Conservation (phyloP, 1,140 invertebrate species). For the Danaus plexippus region DNA sequence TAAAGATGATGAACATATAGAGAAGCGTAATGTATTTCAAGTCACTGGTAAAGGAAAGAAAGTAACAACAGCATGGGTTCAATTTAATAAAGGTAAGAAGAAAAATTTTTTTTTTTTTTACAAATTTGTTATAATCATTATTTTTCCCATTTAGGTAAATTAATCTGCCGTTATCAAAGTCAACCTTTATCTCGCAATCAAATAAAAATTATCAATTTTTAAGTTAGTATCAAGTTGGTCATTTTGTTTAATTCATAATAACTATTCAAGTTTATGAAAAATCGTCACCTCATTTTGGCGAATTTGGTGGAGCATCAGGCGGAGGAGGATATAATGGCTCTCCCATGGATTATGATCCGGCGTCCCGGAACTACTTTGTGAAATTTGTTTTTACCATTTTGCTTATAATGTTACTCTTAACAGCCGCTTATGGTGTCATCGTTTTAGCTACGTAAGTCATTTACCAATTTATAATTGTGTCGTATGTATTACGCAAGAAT, state of each 20-base stretch:
- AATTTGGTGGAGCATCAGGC: background rate
- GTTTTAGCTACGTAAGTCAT: slow-evolving; percentile 21
- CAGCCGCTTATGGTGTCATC: slow-evolving; percentile 13
- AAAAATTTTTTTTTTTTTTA: too few relatives aligned
- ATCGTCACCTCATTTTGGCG: too few relatives aligned
- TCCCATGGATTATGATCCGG: slow-evolving; percentile 30
- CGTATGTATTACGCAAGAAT: too few relatives aligned
- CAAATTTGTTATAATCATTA: too few relatives aligned
- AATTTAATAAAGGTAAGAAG: slow-evolving; percentile 13
- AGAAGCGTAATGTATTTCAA: slow-evolving; percentile 1
- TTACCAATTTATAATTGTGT: slow-evolving; percentile 1
- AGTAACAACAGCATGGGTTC: slow-evolving; percentile 11
- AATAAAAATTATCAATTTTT: too few relatives aligned
- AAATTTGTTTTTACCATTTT: slow-evolving; percentile 29
- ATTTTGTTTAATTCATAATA: too few relatives aligned
- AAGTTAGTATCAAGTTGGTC: too few relatives aligned
- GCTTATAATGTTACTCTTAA: slow-evolving; percentile 30
- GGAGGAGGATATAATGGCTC: slow-evolving; percentile 4
- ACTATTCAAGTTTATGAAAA: too few relatives aligned
- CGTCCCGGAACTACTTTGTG: slow-evolving; percentile 30
- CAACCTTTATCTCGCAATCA: too few relatives aligned
- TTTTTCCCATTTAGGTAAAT: too few relatives aligned
- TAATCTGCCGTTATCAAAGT: too few relatives aligned
- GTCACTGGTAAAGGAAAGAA: background rate
- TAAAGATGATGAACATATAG: background rate